phyloP scores from a whole-genome alignment of 2,797 vertebrate genomes.

The Sebastes jordani region DNA sequence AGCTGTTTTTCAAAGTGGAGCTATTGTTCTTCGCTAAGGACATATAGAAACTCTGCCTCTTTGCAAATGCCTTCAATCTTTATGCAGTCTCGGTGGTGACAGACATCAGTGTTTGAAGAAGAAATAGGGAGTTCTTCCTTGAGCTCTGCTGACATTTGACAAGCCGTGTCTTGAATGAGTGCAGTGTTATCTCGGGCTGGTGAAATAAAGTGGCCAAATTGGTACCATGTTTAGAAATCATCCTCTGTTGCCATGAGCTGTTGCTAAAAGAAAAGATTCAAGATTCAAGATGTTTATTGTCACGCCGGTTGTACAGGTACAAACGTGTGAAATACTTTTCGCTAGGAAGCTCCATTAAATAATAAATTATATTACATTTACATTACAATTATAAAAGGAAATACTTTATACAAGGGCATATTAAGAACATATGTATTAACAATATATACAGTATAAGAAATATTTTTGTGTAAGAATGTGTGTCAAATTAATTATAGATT shows the following conservation, averaged over 20 bases:
- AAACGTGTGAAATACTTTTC: no score
- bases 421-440: no score
- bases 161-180: not conserved
- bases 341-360: no score
- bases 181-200: not conserved
- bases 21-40: slow-evolving; percentile 12
- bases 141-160: slow-evolving; percentile 8
- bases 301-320: no score
- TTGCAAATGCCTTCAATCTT: slow-evolving; percentile 9
- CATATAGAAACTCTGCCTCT: slow-evolving; percentile 6
- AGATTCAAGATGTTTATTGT: no score
- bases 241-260: not conserved
- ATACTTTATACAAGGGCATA: no score
- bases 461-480: no score
- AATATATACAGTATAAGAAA: no score
- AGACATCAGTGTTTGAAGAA: not conserved
- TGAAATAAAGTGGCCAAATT: not conserved
- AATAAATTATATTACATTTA: no score
- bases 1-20: slow-evolving; percentile 13
- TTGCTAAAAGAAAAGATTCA: not conserved
- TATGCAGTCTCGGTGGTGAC: slow-evolving; percentile 1
- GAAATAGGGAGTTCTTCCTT: slow-evolving; percentile 1
- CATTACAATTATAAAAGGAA: no score
- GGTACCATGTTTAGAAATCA: not conserved
- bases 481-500: no score